phyloP scores from a whole-genome alignment of 2,888 invertebrate species.

The Sericinus montela region DNA sequence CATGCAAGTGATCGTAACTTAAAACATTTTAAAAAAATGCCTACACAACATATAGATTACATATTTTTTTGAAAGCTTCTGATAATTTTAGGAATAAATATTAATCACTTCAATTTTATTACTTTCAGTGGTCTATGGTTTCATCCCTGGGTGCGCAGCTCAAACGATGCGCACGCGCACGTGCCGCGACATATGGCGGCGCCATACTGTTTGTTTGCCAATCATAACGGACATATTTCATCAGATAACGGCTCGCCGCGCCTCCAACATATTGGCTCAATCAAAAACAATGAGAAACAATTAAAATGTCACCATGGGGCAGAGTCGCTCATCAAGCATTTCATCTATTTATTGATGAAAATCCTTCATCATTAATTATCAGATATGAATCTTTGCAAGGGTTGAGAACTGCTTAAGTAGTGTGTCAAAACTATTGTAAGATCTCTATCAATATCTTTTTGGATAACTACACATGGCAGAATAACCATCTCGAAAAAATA shows the following conservation, averaged over 20 bases:
- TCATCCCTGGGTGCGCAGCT: slow-evolving; percentile 73
- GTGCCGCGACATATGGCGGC: slow-evolving; percentile 76
- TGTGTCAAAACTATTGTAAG: too few relatives aligned
- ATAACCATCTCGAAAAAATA: too few relatives aligned
- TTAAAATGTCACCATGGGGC: slow-evolving; percentile 56
- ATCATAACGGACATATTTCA: slow-evolving; percentile 80
- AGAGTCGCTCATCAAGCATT: slow-evolving; percentile 39
- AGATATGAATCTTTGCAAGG: too few relatives aligned
- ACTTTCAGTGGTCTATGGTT: slow-evolving; percentile 45
- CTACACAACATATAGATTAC: too few relatives aligned
- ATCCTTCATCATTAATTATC: slow-evolving; percentile 10
- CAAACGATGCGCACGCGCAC: slow-evolving; percentile 70
- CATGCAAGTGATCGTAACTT: too few relatives aligned
- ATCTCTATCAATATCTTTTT: too few relatives aligned
- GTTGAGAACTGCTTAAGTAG: too few relatives aligned
- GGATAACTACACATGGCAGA: too few relatives aligned
- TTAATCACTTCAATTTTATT: not conserved
- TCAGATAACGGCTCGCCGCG: slow-evolving; percentile 74
- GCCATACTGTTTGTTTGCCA: slow-evolving; percentile 80
- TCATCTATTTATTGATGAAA: slow-evolving; percentile 45
- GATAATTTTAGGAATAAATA: too few relatives aligned
- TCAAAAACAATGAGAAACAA: slow-evolving; percentile 74
- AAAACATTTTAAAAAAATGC: too few relatives aligned
- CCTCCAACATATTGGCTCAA: slow-evolving; percentile 65
- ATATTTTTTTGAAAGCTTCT: too few relatives aligned